Conservation (phyloP, 1,140 invertebrate species). For the Stegodyphus dumicola region DNA sequence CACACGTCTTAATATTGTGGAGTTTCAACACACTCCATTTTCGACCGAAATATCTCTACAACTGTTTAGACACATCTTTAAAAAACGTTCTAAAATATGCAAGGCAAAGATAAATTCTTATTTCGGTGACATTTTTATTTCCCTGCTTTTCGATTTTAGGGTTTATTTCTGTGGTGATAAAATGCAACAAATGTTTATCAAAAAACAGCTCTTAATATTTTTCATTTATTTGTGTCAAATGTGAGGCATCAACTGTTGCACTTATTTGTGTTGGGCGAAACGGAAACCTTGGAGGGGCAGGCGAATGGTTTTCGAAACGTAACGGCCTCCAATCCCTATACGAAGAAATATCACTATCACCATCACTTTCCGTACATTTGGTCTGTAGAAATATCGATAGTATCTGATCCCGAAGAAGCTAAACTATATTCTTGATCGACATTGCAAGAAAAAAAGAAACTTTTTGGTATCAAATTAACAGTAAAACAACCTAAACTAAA, state of each 20-base stretch:
- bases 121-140: background rate
- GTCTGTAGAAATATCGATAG: too few relatives aligned
- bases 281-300: background rate
- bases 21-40: background rate
- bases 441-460: too few relatives aligned
- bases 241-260: background rate
- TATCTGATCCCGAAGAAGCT: too few relatives aligned
- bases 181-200: background rate
- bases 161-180: background rate
- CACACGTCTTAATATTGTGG: background rate
- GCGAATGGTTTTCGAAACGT: background rate
- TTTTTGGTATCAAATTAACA: too few relatives aligned
- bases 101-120: background rate
- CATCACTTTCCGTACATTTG: too few relatives aligned
- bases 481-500: too few relatives aligned
- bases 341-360: too few relatives aligned
- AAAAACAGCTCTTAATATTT: background rate
- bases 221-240: background rate
- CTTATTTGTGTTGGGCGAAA: background rate
- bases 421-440: too few relatives aligned
- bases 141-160: background rate
- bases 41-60: background rate
- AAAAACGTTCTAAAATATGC: background rate
- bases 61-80: background rate
- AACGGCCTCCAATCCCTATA: too few relatives aligned